Percentiles rank a stretch among this genome's conserved stretches.
Evolutionary conservation across 2,113 vertebrate genomes (phyloP).

Genomic region (Catharus fuscescens): DNA sequence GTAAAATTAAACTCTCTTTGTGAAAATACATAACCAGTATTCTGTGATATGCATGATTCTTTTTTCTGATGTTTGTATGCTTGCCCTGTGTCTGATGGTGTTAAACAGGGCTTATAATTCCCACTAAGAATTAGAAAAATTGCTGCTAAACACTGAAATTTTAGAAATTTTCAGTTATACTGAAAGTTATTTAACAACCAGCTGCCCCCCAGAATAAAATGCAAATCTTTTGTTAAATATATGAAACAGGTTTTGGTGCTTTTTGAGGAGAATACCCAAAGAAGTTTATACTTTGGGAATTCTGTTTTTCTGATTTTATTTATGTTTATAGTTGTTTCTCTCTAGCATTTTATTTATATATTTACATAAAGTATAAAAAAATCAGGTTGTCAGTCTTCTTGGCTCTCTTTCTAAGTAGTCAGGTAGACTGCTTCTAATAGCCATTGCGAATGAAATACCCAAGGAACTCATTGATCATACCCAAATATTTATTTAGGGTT

Average conservation of each 20-base stretch:
- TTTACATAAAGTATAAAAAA: background rate
- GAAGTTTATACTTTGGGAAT: background rate
- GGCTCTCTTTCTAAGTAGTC: background rate
- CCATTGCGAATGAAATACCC: background rate
- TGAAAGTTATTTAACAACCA: background rate
- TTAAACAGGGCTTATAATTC: constrained; percentile 11
- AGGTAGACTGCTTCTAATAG: background rate
- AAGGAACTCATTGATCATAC: background rate
- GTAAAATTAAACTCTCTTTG: background rate
- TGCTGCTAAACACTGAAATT: background rate
- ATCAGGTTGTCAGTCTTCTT: background rate
- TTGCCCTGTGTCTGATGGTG: constrained; percentile 14
- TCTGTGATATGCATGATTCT: background rate
- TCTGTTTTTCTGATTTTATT: background rate
- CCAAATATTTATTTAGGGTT: background rate
- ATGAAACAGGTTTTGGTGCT: background rate
- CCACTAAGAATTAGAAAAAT: background rate
- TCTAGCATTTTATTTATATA: background rate
- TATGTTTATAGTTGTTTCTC: background rate
- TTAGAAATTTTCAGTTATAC: background rate
- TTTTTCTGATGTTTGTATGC: background rate
- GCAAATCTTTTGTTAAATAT: background rate
- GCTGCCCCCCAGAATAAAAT: background rate
- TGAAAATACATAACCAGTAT: background rate
- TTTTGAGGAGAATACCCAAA: background rate